Percentiles rank a stretch among this genome's conserved stretches.
Evolutionary conservation across 2,113 vertebrate genomes (phyloP).

Genomic region (Sciurus niger): DNA sequence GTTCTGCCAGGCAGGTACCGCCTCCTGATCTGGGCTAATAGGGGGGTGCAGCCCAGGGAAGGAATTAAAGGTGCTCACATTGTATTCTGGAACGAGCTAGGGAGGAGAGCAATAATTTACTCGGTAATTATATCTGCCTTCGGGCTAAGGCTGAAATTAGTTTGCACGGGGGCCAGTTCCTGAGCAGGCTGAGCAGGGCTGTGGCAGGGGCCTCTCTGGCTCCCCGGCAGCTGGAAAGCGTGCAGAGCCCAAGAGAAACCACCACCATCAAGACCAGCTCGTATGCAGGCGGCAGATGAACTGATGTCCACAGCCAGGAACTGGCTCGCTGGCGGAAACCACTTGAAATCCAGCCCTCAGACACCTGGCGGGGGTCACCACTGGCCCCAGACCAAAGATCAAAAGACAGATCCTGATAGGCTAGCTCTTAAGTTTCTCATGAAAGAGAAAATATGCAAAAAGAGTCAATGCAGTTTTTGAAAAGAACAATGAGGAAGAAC

Average conservation of each 20-base stretch:
- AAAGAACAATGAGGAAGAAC: neutral
- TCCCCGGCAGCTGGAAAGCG: fast-evolving
- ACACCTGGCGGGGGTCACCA: constrained; percentile 37
- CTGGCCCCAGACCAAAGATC: constrained; percentile 6
- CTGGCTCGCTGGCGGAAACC: neutral
- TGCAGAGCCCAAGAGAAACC: neutral
- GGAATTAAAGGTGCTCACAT: neutral
- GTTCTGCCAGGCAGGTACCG: neutral
- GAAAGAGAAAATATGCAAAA: neutral
- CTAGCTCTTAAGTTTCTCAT: constrained; percentile 24
- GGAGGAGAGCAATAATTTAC: neutral
- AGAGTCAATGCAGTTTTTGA: neutral
- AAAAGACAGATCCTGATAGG: neutral
- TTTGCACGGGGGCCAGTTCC: neutral
- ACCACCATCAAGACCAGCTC: neutral
- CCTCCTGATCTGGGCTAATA: constrained; percentile 15
- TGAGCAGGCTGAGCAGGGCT: fast-evolving
- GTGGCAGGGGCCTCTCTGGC: fast-evolving
- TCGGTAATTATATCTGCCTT: neutral
- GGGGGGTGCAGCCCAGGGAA: constrained; percentile 35
- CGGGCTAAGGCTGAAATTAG: neutral
- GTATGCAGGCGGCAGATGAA: fast-evolving
- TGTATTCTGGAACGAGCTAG: constrained; percentile 35
- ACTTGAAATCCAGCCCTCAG: neutral
- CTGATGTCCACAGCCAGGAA: neutral